Evolutionary conservation across 2,888 invertebrate genomes (phyloP).

Genomic region (Megastigmus dorsalis): DNA sequence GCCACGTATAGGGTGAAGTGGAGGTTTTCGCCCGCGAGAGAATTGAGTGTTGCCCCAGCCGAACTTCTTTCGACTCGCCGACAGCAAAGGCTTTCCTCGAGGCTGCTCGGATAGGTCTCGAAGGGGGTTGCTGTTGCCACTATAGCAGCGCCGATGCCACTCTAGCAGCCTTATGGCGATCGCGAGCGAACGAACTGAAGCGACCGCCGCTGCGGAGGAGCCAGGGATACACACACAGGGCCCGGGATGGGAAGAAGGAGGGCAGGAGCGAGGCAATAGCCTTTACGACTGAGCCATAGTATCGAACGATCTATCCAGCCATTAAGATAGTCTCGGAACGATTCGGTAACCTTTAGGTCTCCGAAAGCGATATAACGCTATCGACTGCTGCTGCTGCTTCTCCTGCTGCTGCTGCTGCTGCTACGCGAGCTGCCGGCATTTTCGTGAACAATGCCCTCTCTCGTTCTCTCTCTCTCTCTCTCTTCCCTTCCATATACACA

Average conservation of each 20-base stretch:
- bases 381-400: constrained; percentile 65
- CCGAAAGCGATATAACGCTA: constrained; percentile 70
- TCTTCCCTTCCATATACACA: constrained; percentile 57
- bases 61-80: constrained; percentile 60
- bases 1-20: neutral
- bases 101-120: constrained; percentile 26
- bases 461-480: constrained; percentile 53
- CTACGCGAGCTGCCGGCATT: constrained; percentile 59
- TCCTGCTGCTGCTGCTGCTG: constrained; percentile 57
- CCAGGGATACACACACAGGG: neutral
- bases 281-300: constrained; percentile 75
- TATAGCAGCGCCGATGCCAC: neutral
- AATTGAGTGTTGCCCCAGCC: constrained; percentile 66
- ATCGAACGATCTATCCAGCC: constrained; percentile 75
- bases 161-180: constrained; percentile 42
- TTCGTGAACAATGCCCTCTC: constrained; percentile 65
- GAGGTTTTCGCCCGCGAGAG: constrained; percentile 29
- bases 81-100: neutral
- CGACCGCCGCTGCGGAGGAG: constrained; percentile 17
- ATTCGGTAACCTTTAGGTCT: constrained; percentile 75
- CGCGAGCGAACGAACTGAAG: no score
- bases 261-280: constrained; percentile 72
- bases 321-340: constrained; percentile 75
- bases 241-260: constrained; percentile 56
- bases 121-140: constrained; percentile 53